Conservation (phyloP, 2,888 invertebrate genomes). For the Protodeltote pygarga region DNA sequence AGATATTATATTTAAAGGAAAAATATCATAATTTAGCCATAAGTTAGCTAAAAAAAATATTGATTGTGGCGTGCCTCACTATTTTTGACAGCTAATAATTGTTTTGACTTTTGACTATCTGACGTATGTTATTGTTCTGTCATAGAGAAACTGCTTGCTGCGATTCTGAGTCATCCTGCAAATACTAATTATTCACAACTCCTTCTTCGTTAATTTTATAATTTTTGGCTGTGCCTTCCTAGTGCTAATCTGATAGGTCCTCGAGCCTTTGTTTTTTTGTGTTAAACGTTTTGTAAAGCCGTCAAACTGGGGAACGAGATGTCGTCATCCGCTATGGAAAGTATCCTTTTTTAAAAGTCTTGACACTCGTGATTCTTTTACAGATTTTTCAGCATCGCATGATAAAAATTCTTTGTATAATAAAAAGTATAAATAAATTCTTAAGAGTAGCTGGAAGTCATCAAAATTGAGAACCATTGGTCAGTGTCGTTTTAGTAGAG, state of each 20-base stretch:
- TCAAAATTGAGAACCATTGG: not conserved
- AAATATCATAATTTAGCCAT: too few relatives aligned
- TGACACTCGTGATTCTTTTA: slow-evolving; percentile 14
- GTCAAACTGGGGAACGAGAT: slow-evolving; percentile 95
- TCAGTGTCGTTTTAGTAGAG: too few relatives aligned
- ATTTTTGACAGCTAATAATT: slow-evolving; percentile 39
- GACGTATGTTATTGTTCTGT: too few relatives aligned
- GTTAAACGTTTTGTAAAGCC: slow-evolving; percentile 60
- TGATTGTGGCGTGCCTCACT: not conserved
- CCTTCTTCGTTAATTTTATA: slow-evolving; percentile 8
- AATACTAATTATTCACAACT: slow-evolving; percentile 32
- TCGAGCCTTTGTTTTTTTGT: slow-evolving; percentile 54
- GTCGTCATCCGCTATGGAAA: slow-evolving; percentile 96
- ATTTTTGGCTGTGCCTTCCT: slow-evolving; percentile 20
- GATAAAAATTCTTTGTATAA: slow-evolving; percentile 4
- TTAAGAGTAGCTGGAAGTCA: not conserved
- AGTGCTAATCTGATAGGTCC: slow-evolving; percentile 50
- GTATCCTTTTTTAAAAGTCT: slow-evolving; percentile 90
- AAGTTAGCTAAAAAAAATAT: too few relatives aligned
- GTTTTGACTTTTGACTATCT: slow-evolving; percentile 38
- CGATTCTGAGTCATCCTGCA: slow-evolving; percentile 49
- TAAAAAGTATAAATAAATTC: not conserved
- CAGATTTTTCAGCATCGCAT: slow-evolving; percentile 17
- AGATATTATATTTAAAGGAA: too few relatives aligned
- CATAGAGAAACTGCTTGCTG: too few relatives aligned